A percentile compares a stretch with the other conserved stretches of the same genome.
Evolutionary conservation across 2,888 invertebrate species (phyloP).

Genomic region (Cryptocephalus moraei): DNA sequence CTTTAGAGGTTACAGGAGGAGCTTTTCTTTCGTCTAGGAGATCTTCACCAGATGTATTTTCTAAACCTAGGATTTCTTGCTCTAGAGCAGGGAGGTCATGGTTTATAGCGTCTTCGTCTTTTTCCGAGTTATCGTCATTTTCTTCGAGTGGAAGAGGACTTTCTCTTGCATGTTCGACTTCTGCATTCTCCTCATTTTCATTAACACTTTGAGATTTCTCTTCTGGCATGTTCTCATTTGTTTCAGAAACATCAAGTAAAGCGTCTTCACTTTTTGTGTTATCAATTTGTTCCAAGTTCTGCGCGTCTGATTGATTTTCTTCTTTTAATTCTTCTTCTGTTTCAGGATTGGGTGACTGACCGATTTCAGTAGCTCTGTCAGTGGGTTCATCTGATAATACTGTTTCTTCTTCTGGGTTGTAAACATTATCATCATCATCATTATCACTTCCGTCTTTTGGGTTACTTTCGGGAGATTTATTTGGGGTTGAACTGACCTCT

Average conservation of each 20-base stretch:
- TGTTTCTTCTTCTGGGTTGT: constrained; percentile 9
- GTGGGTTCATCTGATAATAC: neutral
- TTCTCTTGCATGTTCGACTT: neutral
- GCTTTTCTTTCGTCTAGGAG: too few relatives aligned
- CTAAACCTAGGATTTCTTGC: neutral
- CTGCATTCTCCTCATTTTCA: neutral
- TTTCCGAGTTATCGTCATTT: neutral
- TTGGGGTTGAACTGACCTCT: constrained; percentile 11
- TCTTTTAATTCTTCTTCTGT: constrained; percentile 8
- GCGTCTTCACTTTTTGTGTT: neutral
- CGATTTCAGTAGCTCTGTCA: constrained; percentile 1
- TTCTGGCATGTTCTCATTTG: neutral
- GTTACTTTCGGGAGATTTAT: constrained; percentile 1
- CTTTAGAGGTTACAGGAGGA: neutral
- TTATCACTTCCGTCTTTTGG: constrained; percentile 11
- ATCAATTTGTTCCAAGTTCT: neutral
- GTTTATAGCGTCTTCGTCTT: neutral
- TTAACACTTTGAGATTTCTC: too few relatives aligned
- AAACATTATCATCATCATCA: constrained; percentile 15
- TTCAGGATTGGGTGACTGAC: constrained; percentile 1
- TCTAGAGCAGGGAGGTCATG: neutral
- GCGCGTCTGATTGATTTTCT: too few relatives aligned
- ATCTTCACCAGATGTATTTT: neutral
- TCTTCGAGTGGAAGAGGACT: neutral
- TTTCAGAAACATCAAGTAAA: neutral